These are phyloP conservation scores for Anneissia japonica DNA, from an alignment of 35 echinoderm and acorn worm genomes.

Conservation along the genomic window DNA sequence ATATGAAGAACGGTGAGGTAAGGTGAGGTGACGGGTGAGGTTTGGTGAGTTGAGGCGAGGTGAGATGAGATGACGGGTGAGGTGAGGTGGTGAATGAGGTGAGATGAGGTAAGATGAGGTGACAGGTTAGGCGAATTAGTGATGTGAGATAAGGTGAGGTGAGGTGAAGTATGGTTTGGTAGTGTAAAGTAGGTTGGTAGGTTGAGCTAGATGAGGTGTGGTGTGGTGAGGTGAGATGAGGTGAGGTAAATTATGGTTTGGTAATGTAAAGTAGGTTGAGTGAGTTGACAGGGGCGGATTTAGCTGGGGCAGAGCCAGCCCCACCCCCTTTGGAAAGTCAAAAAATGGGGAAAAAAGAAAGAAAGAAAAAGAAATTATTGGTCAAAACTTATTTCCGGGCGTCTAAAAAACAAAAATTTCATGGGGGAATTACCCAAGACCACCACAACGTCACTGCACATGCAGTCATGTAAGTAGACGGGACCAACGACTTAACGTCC, in stretches of 20 bases:
- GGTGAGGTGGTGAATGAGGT: background rate
- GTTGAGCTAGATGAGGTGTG: background rate
- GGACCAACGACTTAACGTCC: too few relatives aligned
- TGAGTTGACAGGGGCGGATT: too few relatives aligned
- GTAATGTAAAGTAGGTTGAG: background rate
- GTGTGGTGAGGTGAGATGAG: slow-evolving; percentile 8
- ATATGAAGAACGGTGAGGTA: background rate
- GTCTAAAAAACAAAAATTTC: too few relatives aligned
- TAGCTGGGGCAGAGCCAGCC: too few relatives aligned
- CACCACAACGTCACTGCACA: too few relatives aligned
- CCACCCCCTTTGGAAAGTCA: too few relatives aligned
- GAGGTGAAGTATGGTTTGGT: background rate
- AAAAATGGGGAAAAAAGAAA: too few relatives aligned
- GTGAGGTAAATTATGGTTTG: background rate
- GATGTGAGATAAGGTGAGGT: slow-evolving; percentile 1
- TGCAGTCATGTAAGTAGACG: too few relatives aligned
- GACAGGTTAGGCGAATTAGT: background rate
- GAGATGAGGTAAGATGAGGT: background rate
- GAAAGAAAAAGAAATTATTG: too few relatives aligned
- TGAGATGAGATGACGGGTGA: background rate
- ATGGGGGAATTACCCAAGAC: too few relatives aligned
- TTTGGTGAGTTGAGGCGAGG: background rate
- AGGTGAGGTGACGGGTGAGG: background rate
- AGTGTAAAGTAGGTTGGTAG: background rate
- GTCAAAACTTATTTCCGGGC: too few relatives aligned